Percentiles rank a stretch among this genome's conserved stretches.
Evolutionary conservation across 2,113 vertebrate species (phyloP).

Genomic region (Rutilus rutilus): DNA sequence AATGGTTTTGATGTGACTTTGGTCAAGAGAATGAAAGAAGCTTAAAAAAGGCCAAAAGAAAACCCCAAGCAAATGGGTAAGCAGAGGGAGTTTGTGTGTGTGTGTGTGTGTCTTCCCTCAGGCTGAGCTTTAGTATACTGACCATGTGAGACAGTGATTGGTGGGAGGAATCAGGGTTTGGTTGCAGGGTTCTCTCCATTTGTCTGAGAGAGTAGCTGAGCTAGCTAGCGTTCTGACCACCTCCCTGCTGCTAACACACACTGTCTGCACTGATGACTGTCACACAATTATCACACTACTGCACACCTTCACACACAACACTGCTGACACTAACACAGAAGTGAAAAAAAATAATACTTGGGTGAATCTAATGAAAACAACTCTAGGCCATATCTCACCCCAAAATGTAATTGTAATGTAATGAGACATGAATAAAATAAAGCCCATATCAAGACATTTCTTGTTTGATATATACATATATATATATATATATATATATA

Average conservation of each 20-base stretch:
- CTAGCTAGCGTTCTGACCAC: slow-evolving; percentile 34
- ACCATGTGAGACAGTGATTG: slow-evolving; percentile 14
- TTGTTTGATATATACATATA: no score
- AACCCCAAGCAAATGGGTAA: not conserved
- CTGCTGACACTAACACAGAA: not conserved
- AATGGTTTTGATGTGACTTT: not conserved
- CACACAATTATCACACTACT: slow-evolving; percentile 10
- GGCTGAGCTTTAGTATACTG: slow-evolving; percentile 5
- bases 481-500: no score
- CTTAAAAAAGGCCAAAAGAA: slow-evolving; percentile 1
- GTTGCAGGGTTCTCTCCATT: slow-evolving; percentile 9
- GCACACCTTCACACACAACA: not conserved
- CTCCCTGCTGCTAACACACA: slow-evolving; percentile 21
- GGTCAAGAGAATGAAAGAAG: slow-evolving; percentile 24
- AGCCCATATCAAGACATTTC: no score
- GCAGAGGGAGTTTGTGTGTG: not conserved
- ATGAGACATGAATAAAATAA: no score
- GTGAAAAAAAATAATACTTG: not conserved
- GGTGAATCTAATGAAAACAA: not conserved
- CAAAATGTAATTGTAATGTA: not conserved
- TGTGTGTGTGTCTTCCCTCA: not conserved
- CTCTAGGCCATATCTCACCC: not conserved
- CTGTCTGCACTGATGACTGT: not conserved
- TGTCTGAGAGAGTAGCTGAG: slow-evolving; percentile 38
- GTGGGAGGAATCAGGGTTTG: not conserved